Base-by-base conservation (phyloP, 2,888 invertebrate genomes). In the Cheilosia scutellata region DNA sequence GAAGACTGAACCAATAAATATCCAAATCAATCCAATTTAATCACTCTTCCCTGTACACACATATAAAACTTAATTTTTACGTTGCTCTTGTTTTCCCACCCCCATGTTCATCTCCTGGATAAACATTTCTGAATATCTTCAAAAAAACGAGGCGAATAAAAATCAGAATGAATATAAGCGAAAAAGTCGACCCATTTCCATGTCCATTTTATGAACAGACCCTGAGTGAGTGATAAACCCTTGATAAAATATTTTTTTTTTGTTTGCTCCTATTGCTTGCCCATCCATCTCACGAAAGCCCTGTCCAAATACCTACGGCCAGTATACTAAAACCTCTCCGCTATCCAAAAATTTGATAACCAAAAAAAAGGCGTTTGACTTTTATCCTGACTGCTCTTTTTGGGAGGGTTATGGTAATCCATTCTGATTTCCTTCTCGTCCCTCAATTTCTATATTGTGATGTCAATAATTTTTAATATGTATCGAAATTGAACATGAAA, bases 11-110 rank as follows among this genome's bases (percentile, higher is more conserved):
- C 53, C 79, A 68, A 74, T 83, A 63, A 79, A 83, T 83, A 79
- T 70, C 83, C 63, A 74, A 79, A 79, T 70, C 78, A 74, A 83
- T 79, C 83, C 79, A 83, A 72, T 79, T 79, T 83, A 79, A 83
- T 79, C 79, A 65, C 63, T 74, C 57, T 68, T 65, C 42, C 68
- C 49, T 55, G 70, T 57, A 55, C 63, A 82, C 16, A 37, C 44
- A 1, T 6, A 44, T 63, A 79, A 62, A 79, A 79, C 49, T 83
- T 57, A 47, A 78, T 83, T 79, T 79, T 79, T 74, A 66, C 57
- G 7, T 42, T 66, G 40, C 77, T 66, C 47, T 65, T 77, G 40
- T 77, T 60, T 62, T 71, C 40, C 7, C 47, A 40, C 42, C 66
- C 72, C 27, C 60, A 27, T 42, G 40, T 40, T 72, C 37, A 44